phyloP scores from a whole-genome alignment of 2,797 vertebrate genomes.

The Cossypha caffra region DNA sequence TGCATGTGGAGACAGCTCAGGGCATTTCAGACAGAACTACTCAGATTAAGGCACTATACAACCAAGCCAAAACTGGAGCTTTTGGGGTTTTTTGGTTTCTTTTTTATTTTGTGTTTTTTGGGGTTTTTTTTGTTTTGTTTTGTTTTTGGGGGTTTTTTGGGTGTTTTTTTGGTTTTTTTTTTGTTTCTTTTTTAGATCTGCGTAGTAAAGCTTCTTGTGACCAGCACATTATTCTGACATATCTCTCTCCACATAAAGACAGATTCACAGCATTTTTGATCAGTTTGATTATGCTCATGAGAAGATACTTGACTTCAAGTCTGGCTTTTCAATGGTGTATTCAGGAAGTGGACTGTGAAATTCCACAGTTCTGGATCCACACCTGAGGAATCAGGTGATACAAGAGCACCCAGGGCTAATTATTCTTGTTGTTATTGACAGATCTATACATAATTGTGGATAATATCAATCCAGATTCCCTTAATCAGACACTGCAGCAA shows the following conservation, averaged over 20 bases:
- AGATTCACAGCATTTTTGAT: not conserved
- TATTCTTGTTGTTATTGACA: not conserved
- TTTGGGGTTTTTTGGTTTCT: accelerated
- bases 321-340: not conserved
- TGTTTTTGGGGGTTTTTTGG: no score
- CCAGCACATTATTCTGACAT: not conserved
- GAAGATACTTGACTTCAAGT: not conserved
- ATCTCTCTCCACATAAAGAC: not conserved
- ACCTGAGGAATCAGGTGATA: not conserved
- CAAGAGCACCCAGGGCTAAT: not conserved
- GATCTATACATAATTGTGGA: not conserved
- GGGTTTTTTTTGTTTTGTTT: no score
- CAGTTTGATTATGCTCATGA: not conserved
- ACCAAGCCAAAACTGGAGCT: not conserved
- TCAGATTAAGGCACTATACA: not conserved
- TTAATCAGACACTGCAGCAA: not conserved
- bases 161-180: no score
- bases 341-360: not conserved
- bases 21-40: not conserved
- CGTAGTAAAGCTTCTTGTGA: not conserved
- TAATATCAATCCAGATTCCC: not conserved
- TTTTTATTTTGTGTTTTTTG: no score
- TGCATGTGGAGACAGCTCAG: not conserved
- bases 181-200: not conserved
- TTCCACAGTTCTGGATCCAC: not conserved